A percentile compares a stretch with the other conserved stretches of the same genome.
Evolutionary conservation across 2,113 vertebrate species (phyloP).

Genomic region (crab-eating macaque (Macaca fascicularis)): T2T-MFA8v1.1 NC_088387.1:84406001-84406500

Average conservation of each 20-base stretch:
- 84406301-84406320: neutral
- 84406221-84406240: neutral
- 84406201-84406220: neutral
- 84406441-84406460: neutral
- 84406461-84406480: no score
- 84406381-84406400: neutral
- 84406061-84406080: neutral
- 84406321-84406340: neutral
- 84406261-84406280: neutral
- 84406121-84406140: neutral
- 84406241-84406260: neutral
- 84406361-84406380: neutral
- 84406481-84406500: neutral
- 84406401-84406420: neutral
- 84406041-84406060: neutral
- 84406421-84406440: neutral
- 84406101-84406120: neutral
- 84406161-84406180: neutral
- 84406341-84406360: neutral
- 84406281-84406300: neutral
- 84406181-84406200: neutral
- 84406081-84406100: neutral
- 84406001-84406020: neutral
- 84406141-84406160: neutral
- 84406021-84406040: neutral